phyloP scores from a whole-genome alignment of 2,797 vertebrate species.

The Microchirus variegatus region DNA sequence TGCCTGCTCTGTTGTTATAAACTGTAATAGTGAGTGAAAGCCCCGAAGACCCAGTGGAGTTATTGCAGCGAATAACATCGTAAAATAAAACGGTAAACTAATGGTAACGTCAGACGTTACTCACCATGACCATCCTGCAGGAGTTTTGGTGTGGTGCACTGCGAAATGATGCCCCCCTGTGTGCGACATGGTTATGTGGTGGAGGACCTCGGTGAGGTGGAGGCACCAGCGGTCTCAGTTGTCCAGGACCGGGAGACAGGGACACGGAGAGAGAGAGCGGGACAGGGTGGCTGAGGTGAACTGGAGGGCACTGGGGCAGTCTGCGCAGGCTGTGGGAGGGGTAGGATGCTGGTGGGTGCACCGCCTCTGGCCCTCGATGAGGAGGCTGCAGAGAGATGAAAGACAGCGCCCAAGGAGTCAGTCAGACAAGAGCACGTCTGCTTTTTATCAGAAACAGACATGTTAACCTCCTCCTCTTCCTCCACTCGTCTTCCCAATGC shows the following conservation, averaged over 20 bases:
- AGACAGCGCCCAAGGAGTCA: slow-evolving; percentile 41
- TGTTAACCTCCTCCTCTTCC: slow-evolving; percentile 46
- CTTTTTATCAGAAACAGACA: slow-evolving; percentile 58
- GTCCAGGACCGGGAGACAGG: slow-evolving; percentile 52
- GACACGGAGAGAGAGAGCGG: slow-evolving; percentile 72
- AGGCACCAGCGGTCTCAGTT: slow-evolving; percentile 76
- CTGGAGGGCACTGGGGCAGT: slow-evolving; percentile 79
- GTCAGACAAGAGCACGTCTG: slow-evolving; percentile 37
- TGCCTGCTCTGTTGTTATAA: slow-evolving; percentile 27
- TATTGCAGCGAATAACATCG: slow-evolving; percentile 44
- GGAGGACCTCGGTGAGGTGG: slow-evolving; percentile 65
- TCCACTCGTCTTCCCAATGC: slow-evolving; percentile 20
- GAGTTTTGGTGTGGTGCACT: slow-evolving; percentile 77
- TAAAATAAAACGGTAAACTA: slow-evolving; percentile 41
- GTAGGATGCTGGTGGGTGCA: slow-evolving; percentile 55
- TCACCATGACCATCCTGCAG: slow-evolving; percentile 86
- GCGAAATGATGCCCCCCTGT: slow-evolving; percentile 78
- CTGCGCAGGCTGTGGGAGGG: slow-evolving; percentile 76
- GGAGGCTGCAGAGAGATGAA: slow-evolving; percentile 72
- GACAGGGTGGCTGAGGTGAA: slow-evolving; percentile 82
- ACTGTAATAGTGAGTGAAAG: slow-evolving; percentile 25
- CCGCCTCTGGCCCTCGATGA: slow-evolving; percentile 63
- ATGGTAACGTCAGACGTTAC: slow-evolving; percentile 36
- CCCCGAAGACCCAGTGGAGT: slow-evolving; percentile 12
- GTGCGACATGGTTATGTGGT: slow-evolving; percentile 61